Base-by-base conservation (phyloP, 92 coral and sea anemone species). In the Zoanthus sansibaricus region DNA sequence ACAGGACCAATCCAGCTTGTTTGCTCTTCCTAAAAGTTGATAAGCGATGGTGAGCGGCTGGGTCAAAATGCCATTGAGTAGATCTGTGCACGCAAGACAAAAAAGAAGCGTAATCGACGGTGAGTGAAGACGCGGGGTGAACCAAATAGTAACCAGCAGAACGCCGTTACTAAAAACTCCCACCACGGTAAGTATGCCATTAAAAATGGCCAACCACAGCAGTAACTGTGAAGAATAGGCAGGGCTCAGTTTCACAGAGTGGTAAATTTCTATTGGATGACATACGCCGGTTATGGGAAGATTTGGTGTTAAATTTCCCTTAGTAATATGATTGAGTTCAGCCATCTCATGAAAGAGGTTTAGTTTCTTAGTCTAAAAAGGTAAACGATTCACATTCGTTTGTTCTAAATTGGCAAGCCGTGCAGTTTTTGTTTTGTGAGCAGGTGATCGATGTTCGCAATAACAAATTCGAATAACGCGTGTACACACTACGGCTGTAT, bases 81-180 rank as follows among this genome's bases (percentile, higher is more conserved):
- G 76, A 62, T 89, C 89, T 4, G 92, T 71, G 51, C 75, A 56
- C 44, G 92, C 92, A 37, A 89, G 89, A 25, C 86, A 85, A 75
- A 85, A 70, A 12, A 89, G 87, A 25, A 89, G 83, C 32, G 87
- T 20, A 37, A 62, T 89, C n/a, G 82, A 37, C 0, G 89, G 92
- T 44, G 82, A 18, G 17, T 47, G 86, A 3, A 71, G 86, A 44
- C 55, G 72, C 30, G 71, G 82, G 44, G 51, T 89, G 32, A 31
- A 71, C 89, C 86, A 85, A 78, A 89, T 89, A 12, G 89, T 79
- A 30, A 79, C 11, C 4, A 89, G 75, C 5, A 58, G 72, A 30
- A 89, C 59, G 6, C 86, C 82, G 51, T 89, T 89, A 70, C 76
- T 56, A 9, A 72, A 33, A 30, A 78, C 45, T 56, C 86, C 87